Base-by-base conservation (phyloP, 2,113 vertebrate genomes). In the Pseudonaja textilis region DNA sequence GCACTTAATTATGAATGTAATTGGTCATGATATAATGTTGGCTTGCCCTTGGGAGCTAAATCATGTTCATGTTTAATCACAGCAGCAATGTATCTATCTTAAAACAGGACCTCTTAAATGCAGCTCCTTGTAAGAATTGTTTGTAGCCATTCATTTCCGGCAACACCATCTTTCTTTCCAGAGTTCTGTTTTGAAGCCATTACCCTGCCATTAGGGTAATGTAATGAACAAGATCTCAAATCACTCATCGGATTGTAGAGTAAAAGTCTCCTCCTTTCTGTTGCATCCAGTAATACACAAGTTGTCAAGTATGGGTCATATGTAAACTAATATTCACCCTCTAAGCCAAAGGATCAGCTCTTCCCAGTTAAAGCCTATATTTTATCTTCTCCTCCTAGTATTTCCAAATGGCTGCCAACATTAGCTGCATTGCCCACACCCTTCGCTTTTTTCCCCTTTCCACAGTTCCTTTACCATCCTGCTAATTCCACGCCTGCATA, bases 391-490 rank as follows among this genome's bases (percentile, higher is more conserved):
- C 87, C 1, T 92, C 90, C 92, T 89, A 52, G 90, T 93, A 93
- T 95, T 95, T 94, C 95, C 93, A 93, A 89, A 89, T 86, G 91
- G 89, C 93, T 91, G 88, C 69, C 96, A 93, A 93, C 87, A 94
- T 95, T 91, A 92, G 90, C 92, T 95, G 90, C 93, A 91, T 87
- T 94, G 96, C 52, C 90, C 92, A 85, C 0, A 57, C 22, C 56
- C 57, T 23, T 59, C 0, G 1, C 23, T 59, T 50, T 92, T 92
- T 94, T 91, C 90, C 12, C 45, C 20, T 20, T 86, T 56, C 23
- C n/a, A 87, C 5, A 61, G 26, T 14, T 61, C 23, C 25, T 92
- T 92, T 87, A 55, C 52, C 91, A 89, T 88, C 2, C 50, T 90
- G 42, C 29, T 92, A 88, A 59, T 85, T 89, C 39, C 11, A 56